phyloP scores from a whole-genome alignment of 2,113 vertebrate species.

The Turdus rufiventris region DNA sequence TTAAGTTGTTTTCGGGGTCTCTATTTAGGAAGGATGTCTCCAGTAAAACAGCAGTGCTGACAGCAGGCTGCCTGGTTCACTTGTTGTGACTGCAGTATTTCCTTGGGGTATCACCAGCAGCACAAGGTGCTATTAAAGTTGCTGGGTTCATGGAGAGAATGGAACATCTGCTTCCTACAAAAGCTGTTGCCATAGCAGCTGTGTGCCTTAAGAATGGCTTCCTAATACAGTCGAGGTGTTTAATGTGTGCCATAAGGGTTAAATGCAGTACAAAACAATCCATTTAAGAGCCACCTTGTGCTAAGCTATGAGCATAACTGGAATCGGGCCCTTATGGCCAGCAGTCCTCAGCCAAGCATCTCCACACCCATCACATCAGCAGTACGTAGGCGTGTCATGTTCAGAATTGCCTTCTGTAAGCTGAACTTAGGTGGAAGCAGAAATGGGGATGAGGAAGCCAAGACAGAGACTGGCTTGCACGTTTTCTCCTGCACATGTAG shows the following conservation, averaged over 20 bases:
- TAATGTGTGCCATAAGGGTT: not conserved
- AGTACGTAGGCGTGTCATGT: fast-evolving
- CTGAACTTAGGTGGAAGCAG: not conserved
- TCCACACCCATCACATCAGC: not conserved
- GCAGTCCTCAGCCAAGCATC: not conserved
- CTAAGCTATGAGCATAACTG: not conserved
- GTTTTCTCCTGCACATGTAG: not conserved
- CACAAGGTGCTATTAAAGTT: not conserved
- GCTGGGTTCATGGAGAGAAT: not conserved
- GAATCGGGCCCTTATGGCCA: not conserved
- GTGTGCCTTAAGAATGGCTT: not conserved
- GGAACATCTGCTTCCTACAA: not conserved
- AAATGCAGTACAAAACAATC: not conserved
- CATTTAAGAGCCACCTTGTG: not conserved
- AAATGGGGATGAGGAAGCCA: not conserved
- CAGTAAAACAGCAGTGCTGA: not conserved
- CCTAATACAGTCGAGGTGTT: not conserved
- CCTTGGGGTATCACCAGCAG: not conserved
- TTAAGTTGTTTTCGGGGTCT: not conserved
- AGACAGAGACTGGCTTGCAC: not conserved
- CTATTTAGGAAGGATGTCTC: not conserved
- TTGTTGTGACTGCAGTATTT: not conserved
- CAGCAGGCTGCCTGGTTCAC: not conserved
- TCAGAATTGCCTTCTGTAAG: not conserved
- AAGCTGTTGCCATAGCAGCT: not conserved